phyloP scores from a whole-genome alignment of 1,140 invertebrate genomes.

The Anoplophora glabripennis region DNA sequence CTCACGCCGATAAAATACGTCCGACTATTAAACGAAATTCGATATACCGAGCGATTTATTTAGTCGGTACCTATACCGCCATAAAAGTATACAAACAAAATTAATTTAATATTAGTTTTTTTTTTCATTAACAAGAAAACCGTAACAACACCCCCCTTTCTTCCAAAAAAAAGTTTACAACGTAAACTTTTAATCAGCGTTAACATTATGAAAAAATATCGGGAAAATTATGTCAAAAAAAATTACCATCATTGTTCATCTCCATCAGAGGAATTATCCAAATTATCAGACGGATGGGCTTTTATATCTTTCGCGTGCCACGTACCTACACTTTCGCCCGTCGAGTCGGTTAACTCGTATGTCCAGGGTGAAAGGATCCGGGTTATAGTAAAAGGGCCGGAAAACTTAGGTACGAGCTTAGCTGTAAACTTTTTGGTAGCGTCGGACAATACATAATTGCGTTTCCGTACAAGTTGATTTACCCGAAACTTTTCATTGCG shows the following conservation, averaged over 20 bases:
- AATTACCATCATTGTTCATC: too few relatives aligned
- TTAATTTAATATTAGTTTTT: too few relatives aligned
- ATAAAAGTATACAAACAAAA: too few relatives aligned
- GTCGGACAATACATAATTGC: conserved; percentile 18
- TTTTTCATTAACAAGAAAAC: too few relatives aligned
- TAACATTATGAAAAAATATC: too few relatives aligned
- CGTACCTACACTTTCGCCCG: not conserved
- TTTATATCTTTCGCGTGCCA: conserved; percentile 14
- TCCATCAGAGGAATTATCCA: not conserved
- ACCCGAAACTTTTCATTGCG: not conserved
- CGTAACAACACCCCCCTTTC: not conserved
- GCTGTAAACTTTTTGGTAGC: conserved; percentile 14
- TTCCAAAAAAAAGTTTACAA: not conserved
- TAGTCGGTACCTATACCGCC: too few relatives aligned
- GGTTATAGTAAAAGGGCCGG: conserved; percentile 14
- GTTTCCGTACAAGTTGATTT: conserved; percentile 1
- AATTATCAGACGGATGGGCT: conserved; percentile 8
- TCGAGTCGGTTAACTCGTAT: conserved; percentile 5
- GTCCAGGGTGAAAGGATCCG: conserved; percentile 11
- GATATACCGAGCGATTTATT: too few relatives aligned
- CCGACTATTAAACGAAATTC: too few relatives aligned
- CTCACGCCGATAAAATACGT: too few relatives aligned
- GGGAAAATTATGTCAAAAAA: too few relatives aligned
- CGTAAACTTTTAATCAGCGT: not conserved
- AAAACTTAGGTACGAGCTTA: conserved; percentile 18